Percentiles rank a stretch among this genome's conserved stretches.
These are phyloP conservation scores for Semicossyphus pulcher DNA, from an alignment of 2,113 vertebrate species.

Conservation along the genomic window DNA sequence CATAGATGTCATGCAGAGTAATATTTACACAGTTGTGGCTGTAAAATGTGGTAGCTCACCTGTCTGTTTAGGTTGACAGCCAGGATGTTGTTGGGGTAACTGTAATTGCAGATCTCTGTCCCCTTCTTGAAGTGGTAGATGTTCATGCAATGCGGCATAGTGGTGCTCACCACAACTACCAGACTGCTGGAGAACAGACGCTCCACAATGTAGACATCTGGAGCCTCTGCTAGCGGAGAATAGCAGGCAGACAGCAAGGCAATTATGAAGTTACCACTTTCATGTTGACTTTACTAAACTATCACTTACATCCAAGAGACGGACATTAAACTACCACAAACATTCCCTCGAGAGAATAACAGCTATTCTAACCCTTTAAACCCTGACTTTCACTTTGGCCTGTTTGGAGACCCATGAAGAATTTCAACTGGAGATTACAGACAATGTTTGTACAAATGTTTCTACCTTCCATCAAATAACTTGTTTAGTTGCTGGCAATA, in stretches of 20 bases:
- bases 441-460: too few species aligned
- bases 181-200: constrained; percentile 98
- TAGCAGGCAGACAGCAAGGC: not conserved
- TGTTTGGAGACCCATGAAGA: too few species aligned
- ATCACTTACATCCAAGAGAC: not conserved
- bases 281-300: not conserved
- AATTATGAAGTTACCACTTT: not conserved
- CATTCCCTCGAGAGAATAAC: not conserved
- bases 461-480: too few species aligned
- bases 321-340: not conserved
- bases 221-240: constrained; percentile 85
- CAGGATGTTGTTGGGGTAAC: constrained; percentile 91
- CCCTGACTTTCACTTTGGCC: not conserved
- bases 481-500: too few species aligned
- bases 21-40: not conserved
- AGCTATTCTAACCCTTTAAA: not conserved
- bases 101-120: constrained; percentile 98
- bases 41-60: constrained; percentile 70
- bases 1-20: too few species aligned
- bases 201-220: constrained; percentile 94
- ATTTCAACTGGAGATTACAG: too few species aligned
- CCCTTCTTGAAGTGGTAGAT: constrained; percentile 99
- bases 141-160: constrained; percentile 92
- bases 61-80: constrained; percentile 93
- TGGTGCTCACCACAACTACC: constrained; percentile 92